phyloP scores from a whole-genome alignment of 2,113 vertebrate species.

The Scortum barcoo region DNA sequence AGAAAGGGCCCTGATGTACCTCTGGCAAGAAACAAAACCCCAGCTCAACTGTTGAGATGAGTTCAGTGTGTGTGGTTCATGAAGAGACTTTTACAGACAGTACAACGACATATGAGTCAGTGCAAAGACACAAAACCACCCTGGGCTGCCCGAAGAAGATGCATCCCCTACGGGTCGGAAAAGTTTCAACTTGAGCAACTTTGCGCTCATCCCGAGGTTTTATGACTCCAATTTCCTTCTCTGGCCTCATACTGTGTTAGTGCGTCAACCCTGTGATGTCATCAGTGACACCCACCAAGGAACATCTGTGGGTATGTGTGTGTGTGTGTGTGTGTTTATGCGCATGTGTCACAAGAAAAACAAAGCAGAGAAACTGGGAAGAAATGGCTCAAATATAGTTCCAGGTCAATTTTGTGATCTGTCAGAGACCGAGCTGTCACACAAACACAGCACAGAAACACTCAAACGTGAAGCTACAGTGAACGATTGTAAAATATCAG shows the following conservation, averaged over 20 bases:
- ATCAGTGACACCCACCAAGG: not conserved
- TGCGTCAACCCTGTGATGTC: not conserved
- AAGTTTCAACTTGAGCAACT: not conserved
- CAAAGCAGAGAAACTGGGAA: not conserved
- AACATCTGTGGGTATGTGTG: not conserved
- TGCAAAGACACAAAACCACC: not conserved
- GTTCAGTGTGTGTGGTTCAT: not conserved
- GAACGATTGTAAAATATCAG: not conserved
- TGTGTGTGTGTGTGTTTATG: not conserved
- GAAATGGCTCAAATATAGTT: not conserved
- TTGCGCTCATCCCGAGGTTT: not conserved
- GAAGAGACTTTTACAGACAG: not conserved
- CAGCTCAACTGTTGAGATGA: conserved; percentile 14
- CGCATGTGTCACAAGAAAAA: not conserved
- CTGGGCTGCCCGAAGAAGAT: not conserved
- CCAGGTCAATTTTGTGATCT: not conserved
- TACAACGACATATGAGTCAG: not conserved
- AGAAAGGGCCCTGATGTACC: not conserved
- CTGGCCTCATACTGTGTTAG: not conserved
- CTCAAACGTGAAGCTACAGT: no score
- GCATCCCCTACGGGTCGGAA: not conserved
- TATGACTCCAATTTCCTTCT: not conserved
- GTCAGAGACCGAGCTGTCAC: not conserved
- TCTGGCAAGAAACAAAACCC: conserved; percentile 27
- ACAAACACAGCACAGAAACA: not conserved